Conservation (phyloP, 2,888 invertebrate species). For the Cheilosia pagana region DNA sequence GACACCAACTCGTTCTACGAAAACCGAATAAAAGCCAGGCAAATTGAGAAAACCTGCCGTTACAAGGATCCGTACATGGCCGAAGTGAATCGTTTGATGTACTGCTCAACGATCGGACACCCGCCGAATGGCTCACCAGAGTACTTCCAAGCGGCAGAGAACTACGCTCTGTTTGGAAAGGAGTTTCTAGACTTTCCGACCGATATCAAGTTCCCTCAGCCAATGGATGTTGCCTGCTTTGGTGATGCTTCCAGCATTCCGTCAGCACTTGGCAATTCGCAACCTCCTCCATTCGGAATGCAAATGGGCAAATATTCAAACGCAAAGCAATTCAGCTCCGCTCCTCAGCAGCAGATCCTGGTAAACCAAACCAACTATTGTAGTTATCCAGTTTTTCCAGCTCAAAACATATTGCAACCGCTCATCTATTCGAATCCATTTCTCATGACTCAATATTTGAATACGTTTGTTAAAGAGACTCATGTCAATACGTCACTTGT, state of each 20-base stretch:
- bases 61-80: conserved; percentile 75
- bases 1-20: neutral
- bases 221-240: conserved; percentile 35
- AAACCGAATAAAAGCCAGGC: conserved; percentile 16
- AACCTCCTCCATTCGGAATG: conserved; percentile 20
- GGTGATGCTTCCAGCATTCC: conserved; percentile 4
- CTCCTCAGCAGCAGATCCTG: conserved; percentile 46
- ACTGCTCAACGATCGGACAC: conserved; percentile 77
- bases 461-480: conserved; percentile 77
- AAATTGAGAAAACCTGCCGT: conserved; percentile 50
- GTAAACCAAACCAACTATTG: conserved; percentile 60
- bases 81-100: conserved; percentile 80
- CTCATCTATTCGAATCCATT: conserved; percentile 77
- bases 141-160: conserved; percentile 80
- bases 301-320: conserved; percentile 23
- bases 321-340: conserved; percentile 19
- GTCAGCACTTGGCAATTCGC: conserved; percentile 1
- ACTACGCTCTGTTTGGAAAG: conserved; percentile 79
- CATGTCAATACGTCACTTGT: conserved; percentile 58
- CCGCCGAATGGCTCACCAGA: conserved; percentile 77
- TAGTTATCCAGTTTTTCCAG: conserved; percentile 41
- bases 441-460: conserved; percentile 77
- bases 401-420: conserved; percentile 70
- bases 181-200: conserved; percentile 78
- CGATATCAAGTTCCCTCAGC: conserved; percentile 38